Evolutionary conservation across 2,888 invertebrate genomes (phyloP), one percentile per base, ranked within the genome.

Genomic region (Seira musarum): DNA sequence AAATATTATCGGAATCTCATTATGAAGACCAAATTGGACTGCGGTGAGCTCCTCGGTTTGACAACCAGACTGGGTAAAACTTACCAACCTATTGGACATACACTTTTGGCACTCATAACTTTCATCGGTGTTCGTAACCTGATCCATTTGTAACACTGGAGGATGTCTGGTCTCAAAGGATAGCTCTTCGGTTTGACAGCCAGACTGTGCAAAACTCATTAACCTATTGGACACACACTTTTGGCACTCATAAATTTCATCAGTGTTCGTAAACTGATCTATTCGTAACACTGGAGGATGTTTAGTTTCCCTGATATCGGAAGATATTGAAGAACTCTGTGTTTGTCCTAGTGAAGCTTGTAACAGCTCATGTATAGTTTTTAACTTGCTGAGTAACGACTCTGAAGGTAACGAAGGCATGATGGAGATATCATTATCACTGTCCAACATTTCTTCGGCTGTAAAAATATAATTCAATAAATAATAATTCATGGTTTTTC

Each of bases 1-100:
- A 63, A 82, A 80, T 46, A 82, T 57, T n/a, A 61, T 30, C 0
- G 82, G 79, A 19, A 82, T 70, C 1, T 82, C 68, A 63, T 72
- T 66, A 17, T 63, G 63, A 1, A 73, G 22, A n/a, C 78, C 77
- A 57, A 68, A 70, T 22, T 72, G 66, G 15, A 79, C 78, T 8
- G 72, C 67, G 22, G 79, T 79, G 17, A 46, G 61, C 40, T 79
- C 79, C 3, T 79, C 79, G 8, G 79, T 79, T 22, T 79, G 79
- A 46, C 71, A 78, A 25, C 60, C 25, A 0, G 35, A 53, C 6
- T 78, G 66, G 0, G 49, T 3, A 17, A 24, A 65, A 2, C 57
- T 13, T 25, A n/a, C 21, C 46, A 13, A 6, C 13, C 46, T 13
- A 13, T 46, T 46, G 6, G 46, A 67, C 67, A 22, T 2, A 21